These are phyloP conservation scores for Radopholus similis DNA, from an alignment of 1,140 invertebrate genomes.

Conservation along the genomic window DNA sequence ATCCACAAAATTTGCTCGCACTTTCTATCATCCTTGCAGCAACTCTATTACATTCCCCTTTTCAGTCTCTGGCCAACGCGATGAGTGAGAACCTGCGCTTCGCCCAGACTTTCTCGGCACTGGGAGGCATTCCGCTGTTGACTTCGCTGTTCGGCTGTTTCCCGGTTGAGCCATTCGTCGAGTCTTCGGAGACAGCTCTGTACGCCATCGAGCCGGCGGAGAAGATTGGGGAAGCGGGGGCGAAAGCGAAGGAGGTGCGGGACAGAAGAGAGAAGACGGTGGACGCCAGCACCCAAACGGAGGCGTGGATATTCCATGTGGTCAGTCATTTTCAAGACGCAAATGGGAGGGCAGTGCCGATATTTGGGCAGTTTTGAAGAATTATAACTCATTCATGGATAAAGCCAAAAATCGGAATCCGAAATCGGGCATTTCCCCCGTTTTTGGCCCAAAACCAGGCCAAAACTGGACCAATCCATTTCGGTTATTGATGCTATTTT, in stretches of 20 bases:
- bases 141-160: constrained; percentile 58
- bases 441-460: no score
- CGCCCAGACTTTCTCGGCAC: constrained; percentile 52
- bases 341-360: constrained; percentile 28
- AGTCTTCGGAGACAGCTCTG: background rate
- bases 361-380: no score
- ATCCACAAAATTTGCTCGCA: background rate
- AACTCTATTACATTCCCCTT: background rate
- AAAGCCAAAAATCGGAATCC: no score
- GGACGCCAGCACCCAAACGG: background rate
- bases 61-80: constrained; percentile 44
- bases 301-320: background rate
- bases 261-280: background rate
- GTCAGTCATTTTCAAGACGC: constrained; percentile 10
- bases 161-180: constrained; percentile 57
- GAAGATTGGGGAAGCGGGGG: background rate
- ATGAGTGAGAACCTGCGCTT: constrained; percentile 57
- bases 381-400: no score
- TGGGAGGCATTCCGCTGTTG: constrained; percentile 49
- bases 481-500: no score
- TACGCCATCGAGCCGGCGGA: no score
- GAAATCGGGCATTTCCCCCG: no score
- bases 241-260: background rate
- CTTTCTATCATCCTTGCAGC: background rate
- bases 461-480: no score